Conservation (phyloP, 2,888 invertebrate species). For the Galerucella nymphaeae region DNA sequence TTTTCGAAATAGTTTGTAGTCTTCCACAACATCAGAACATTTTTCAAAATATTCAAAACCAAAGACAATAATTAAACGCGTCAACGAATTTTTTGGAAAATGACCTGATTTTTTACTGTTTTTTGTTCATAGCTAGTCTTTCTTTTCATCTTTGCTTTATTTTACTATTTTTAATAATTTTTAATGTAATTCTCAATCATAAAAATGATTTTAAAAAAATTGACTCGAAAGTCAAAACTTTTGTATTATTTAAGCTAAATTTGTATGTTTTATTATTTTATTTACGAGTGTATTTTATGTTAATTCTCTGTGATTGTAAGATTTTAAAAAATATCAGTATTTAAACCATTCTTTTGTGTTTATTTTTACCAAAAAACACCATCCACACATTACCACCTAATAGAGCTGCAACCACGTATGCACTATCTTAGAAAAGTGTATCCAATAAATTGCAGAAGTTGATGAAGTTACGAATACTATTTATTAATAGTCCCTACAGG, state of each 20-base stretch:
- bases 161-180: constrained; percentile 46
- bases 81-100: background rate
- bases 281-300: constrained; percentile 60
- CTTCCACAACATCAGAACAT: constrained; percentile 35
- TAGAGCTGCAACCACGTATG: too few relatives aligned
- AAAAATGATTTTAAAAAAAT: constrained; percentile 54
- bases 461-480: too few relatives aligned
- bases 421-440: too few relatives aligned
- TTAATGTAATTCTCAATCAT: constrained; percentile 53
- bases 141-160: constrained; percentile 47
- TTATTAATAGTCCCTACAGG: too few relatives aligned
- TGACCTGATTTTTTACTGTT: constrained; percentile 33
- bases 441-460: too few relatives aligned
- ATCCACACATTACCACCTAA: too few relatives aligned
- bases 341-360: constrained; percentile 46
- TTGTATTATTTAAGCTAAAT: constrained; percentile 49
- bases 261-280: constrained; percentile 51
- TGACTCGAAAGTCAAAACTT: constrained; percentile 40
- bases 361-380: constrained; percentile 4
- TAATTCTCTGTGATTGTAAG: constrained; percentile 62
- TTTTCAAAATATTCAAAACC: constrained; percentile 18
- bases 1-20: constrained; percentile 49
- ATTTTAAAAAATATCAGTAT: constrained; percentile 60
- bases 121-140: constrained; percentile 59
- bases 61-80: constrained; percentile 3